phyloP scores from a whole-genome alignment of 2,797 vertebrate genomes.

The Falco berigora region DNA sequence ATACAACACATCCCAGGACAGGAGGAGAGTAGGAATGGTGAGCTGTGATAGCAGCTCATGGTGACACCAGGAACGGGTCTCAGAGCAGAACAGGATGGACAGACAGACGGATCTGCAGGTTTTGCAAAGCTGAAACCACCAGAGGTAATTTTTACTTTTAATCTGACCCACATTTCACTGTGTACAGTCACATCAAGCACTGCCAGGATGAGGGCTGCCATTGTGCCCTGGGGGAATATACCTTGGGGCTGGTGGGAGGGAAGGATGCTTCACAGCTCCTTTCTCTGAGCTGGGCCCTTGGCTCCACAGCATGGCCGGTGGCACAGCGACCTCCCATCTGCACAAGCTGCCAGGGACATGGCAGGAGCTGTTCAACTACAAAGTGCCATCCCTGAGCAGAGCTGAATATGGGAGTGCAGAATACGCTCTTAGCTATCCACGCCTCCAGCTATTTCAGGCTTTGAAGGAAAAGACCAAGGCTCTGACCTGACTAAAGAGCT shows the following conservation, averaged over 20 bases:
- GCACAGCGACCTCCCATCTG: neutral
- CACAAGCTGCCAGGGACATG: neutral
- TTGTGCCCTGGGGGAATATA: rapidly evolving
- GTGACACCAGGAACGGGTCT: neutral
- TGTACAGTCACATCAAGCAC: rapidly evolving
- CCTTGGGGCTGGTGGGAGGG: neutral
- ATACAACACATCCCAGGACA: rapidly evolving
- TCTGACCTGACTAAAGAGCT: neutral
- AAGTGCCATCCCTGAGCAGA: neutral
- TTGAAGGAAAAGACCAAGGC: neutral
- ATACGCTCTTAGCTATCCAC: neutral
- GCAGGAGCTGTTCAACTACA: neutral
- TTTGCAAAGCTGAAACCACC: neutral
- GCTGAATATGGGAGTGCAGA: neutral
- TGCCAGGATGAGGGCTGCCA: neutral
- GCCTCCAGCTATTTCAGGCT: neutral
- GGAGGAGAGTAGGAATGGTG: neutral
- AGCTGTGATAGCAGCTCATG: neutral
- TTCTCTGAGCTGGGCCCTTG: neutral
- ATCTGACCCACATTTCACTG: neutral
- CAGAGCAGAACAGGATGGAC: neutral
- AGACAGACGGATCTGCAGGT: too few species aligned
- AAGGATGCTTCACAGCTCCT: neutral
- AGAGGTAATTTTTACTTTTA: neutral
- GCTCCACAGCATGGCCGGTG: neutral